Evolutionary conservation across 2,797 vertebrate species (phyloP).

Genomic region (Aratinga solstitialis): DNA sequence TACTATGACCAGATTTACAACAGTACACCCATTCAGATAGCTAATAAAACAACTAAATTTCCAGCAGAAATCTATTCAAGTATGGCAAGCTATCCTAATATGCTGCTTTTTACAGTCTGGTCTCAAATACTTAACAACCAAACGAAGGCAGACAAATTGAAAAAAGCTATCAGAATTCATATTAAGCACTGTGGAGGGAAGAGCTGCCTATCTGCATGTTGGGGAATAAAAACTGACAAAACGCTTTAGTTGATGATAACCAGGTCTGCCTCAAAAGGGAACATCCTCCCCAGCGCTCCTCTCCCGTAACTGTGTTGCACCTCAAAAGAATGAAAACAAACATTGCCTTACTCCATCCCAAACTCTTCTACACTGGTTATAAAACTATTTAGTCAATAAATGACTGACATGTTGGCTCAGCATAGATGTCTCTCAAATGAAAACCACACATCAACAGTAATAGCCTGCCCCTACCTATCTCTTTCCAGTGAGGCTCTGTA

Average conservation of each 20-base stretch:
- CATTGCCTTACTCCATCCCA: neutral
- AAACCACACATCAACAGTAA: neutral
- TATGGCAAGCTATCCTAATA: neutral
- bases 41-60: constrained; percentile 12
- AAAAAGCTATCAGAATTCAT: neutral
- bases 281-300: neutral
- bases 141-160: neutral
- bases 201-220: neutral
- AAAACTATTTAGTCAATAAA: neutral
- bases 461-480: neutral
- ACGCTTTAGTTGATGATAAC: neutral
- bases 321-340: neutral
- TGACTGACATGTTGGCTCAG: neutral
- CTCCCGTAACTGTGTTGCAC: neutral
- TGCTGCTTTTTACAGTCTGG: neutral
- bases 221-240: neutral
- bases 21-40: neutral
- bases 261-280: neutral
- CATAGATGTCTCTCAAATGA: neutral
- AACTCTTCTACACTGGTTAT: neutral
- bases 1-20: neutral
- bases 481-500: neutral
- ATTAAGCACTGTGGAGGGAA: neutral
- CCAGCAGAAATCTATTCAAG: neutral
- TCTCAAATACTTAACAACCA: neutral